These are phyloP conservation scores for Phrixothrix hirtus DNA, from an alignment of 2,888 invertebrate genomes.

Conservation along the genomic window DNA sequence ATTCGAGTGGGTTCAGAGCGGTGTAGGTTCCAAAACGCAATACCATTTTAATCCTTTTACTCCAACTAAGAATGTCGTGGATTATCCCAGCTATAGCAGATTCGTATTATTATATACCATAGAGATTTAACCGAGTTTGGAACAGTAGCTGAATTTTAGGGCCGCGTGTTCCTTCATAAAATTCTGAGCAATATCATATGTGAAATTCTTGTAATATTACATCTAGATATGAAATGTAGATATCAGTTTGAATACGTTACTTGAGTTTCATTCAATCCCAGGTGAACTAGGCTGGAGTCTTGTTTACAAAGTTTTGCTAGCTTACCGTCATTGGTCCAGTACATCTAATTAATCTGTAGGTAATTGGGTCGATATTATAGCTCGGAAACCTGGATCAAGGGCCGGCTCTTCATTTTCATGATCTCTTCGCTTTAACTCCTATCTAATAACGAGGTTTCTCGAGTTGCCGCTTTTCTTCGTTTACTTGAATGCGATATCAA, in stretches of 20 bases:
- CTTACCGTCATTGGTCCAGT: conserved; percentile 31
- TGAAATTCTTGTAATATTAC: no score
- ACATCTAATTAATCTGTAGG: conserved; percentile 34
- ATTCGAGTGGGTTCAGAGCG: conserved; percentile 16
- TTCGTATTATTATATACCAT: conserved; percentile 22
- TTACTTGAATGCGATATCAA: conserved; percentile 6
- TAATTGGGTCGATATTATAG: conserved; percentile 32
- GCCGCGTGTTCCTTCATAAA: not conserved
- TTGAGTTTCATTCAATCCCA: conserved; percentile 3
- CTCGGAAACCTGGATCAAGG: conserved; percentile 22
- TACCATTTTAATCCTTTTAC: conserved; percentile 21
- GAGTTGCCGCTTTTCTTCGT: conserved; percentile 8
- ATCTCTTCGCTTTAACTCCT: not conserved
- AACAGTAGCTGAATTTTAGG: conserved; percentile 11
- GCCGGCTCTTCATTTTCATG: not conserved
- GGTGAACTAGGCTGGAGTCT: conserved; percentile 9
- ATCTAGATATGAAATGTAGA: no score
- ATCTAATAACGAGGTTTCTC: not conserved
- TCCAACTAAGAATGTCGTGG: conserved; percentile 20
- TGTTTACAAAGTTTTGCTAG: conserved; percentile 14
- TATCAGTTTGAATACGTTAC: not conserved
- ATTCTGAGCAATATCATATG: not conserved
- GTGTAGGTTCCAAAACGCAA: conserved; percentile 19
- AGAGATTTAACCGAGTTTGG: conserved; percentile 18
- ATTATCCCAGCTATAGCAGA: conserved; percentile 21